Percentiles rank a stretch among this genome's conserved stretches.
Evolutionary conservation across 2,113 vertebrate genomes (phyloP).

Genomic region (Platichthys flesus): DNA sequence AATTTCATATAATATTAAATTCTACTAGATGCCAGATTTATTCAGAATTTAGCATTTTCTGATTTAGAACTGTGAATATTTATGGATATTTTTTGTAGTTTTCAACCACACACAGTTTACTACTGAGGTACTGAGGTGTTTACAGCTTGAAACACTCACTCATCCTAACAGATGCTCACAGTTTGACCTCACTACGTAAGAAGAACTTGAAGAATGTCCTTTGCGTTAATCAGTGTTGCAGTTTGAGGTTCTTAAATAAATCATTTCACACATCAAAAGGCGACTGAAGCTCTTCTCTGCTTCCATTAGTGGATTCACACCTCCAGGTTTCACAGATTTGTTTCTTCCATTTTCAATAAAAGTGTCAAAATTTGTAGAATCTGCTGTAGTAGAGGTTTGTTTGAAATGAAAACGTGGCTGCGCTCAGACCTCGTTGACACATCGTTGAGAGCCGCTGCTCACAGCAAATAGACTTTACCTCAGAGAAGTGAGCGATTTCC

Average conservation of each 20-base stretch:
- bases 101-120: too few species aligned
- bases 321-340: conserved; percentile 45
- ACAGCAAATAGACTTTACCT: neutral
- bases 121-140: too few species aligned
- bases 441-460: conserved; percentile 13
- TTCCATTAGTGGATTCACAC: neutral
- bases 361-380: conserved; percentile 32
- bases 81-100: too few species aligned
- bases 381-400: conserved; percentile 6
- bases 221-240: conserved; percentile 5
- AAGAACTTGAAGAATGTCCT: too few species aligned
- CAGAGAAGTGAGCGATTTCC: conserved; percentile 16
- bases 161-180: neutral
- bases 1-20: too few species aligned
- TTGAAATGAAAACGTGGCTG: conserved; percentile 28
- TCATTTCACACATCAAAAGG: conserved; percentile 24
- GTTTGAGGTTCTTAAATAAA: conserved; percentile 4
- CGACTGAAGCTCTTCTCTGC: neutral
- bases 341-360: conserved; percentile 10
- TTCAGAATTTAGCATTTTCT: too few species aligned
- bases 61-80: too few species aligned
- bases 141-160: too few species aligned
- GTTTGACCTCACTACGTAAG: too few species aligned
- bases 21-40: too few species aligned
- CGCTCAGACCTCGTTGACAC: conserved; percentile 15